Evolutionary conservation across 2,797 vertebrate genomes (phyloP).

Genomic region (Lagodon rhomboides): DNA sequence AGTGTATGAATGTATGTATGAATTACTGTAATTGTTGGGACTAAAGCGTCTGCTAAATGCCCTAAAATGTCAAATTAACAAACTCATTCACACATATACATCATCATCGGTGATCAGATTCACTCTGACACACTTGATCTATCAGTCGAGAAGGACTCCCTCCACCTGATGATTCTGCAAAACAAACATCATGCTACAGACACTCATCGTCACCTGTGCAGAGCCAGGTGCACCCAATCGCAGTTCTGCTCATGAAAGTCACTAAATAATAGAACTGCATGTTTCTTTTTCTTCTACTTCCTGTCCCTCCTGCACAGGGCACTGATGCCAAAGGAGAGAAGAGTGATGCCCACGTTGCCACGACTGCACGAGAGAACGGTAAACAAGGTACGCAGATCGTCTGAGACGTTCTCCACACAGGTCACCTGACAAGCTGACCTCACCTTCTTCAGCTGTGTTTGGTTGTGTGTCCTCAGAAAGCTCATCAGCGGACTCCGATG

Average conservation of each 20-base stretch:
- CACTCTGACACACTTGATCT: too few species aligned
- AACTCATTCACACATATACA: too few species aligned
- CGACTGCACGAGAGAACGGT: conserved; percentile 82
- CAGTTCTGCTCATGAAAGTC: neutral
- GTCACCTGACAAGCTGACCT: neutral
- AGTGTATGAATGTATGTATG: too few species aligned
- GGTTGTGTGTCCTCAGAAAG: conserved; percentile 19
- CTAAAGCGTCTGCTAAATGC: too few species aligned
- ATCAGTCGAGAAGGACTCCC: too few species aligned
- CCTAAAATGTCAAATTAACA: too few species aligned
- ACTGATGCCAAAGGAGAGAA: conserved; percentile 55
- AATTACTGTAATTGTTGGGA: too few species aligned
- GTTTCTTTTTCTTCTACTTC: conserved; percentile 2
- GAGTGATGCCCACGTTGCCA: neutral
- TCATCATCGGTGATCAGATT: too few species aligned
- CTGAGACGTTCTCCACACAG: neutral
- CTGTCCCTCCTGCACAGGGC: conserved; percentile 51
- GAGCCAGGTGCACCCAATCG: neutral
- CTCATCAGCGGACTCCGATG: conserved; percentile 7
- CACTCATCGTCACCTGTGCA: too few species aligned
- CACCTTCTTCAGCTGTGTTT: neutral
- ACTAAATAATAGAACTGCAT: neutral
- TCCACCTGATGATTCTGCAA: too few species aligned
- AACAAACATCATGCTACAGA: too few species aligned
- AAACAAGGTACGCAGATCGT: conserved; percentile 80